A percentile compares a stretch with the other conserved stretches of the same genome.
These are phyloP conservation scores for Parotocinclus haroldoi DNA, from an alignment of 2,797 vertebrate genomes.

Conservation along the genomic window DNA sequence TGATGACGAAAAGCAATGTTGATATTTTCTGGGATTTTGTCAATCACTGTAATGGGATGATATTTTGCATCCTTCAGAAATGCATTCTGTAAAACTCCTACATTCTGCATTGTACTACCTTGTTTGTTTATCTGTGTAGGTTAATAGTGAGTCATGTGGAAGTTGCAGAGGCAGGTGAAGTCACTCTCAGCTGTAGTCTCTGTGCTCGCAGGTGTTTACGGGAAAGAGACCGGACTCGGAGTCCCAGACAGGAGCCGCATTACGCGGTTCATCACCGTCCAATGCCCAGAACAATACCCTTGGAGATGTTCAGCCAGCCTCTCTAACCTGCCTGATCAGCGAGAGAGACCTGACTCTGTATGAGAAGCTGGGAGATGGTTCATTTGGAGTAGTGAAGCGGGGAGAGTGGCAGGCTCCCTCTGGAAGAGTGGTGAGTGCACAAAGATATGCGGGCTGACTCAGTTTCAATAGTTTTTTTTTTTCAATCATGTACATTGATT, in stretches of 20 bases:
- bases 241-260: constrained; percentile 69
- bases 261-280: constrained; percentile 68
- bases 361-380: constrained; percentile 92
- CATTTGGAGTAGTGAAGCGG: constrained; percentile 89
- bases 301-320: constrained; percentile 69
- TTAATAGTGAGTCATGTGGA: neutral
- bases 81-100: too few relatives aligned
- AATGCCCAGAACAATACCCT: constrained; percentile 56
- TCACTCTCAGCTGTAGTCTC: constrained; percentile 44
- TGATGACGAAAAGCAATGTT: too few relatives aligned
- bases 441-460: too few relatives aligned
- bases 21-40: too few relatives aligned
- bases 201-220: constrained; percentile 83
- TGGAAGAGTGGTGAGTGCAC: constrained; percentile 80
- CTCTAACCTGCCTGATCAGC: constrained; percentile 91
- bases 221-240: constrained; percentile 87
- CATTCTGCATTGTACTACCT: too few relatives aligned
- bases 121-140: too few relatives aligned
- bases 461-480: too few relatives aligned
- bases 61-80: too few relatives aligned
- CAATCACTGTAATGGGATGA: too few relatives aligned
- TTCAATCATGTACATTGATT: too few relatives aligned
- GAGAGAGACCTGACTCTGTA: constrained; percentile 89
- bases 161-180: constrained; percentile 25
- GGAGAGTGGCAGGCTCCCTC: constrained; percentile 90